Percentiles rank a stretch among this genome's conserved stretches.
Evolutionary conservation across 1,140 invertebrate species (phyloP).

Genomic region (Arion vulgaris): DNA sequence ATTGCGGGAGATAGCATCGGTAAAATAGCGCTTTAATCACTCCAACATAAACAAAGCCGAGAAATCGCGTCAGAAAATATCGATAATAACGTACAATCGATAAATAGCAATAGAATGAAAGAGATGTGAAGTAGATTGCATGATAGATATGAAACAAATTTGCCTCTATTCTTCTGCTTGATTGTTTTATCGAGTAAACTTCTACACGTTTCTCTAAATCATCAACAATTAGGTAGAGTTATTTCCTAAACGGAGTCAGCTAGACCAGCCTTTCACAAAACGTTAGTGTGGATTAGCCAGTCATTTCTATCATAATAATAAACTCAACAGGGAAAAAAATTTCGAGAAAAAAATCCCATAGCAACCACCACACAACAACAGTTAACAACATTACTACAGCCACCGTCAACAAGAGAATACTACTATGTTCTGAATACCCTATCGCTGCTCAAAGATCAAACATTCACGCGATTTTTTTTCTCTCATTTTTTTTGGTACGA

Average conservation of each 20-base stretch:
- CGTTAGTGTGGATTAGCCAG: background rate
- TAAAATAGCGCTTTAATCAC: background rate
- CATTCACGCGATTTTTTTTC: background rate
- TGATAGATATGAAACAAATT: background rate
- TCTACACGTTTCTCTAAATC: background rate
- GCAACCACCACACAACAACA: background rate
- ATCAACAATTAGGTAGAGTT: conserved; percentile 3
- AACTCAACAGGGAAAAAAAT: background rate
- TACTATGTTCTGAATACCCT: background rate
- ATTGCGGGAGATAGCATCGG: background rate
- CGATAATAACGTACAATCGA: background rate
- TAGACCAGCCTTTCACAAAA: background rate
- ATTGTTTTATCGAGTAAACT: background rate
- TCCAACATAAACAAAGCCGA: background rate
- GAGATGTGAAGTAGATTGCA: background rate
- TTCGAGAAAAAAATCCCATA: background rate
- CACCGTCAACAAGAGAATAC: background rate
- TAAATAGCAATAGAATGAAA: background rate
- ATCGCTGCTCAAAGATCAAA: background rate
- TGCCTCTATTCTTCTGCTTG: background rate
- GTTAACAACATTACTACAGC: background rate
- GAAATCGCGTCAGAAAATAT: background rate
- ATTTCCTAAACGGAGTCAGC: background rate
- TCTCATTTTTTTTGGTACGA: too few relatives aligned
- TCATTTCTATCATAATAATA: conserved; percentile 5